These are phyloP conservation scores for Hyposoter dolosus DNA, from an alignment of 2,888 invertebrate species.

Conservation along the genomic window DNA sequence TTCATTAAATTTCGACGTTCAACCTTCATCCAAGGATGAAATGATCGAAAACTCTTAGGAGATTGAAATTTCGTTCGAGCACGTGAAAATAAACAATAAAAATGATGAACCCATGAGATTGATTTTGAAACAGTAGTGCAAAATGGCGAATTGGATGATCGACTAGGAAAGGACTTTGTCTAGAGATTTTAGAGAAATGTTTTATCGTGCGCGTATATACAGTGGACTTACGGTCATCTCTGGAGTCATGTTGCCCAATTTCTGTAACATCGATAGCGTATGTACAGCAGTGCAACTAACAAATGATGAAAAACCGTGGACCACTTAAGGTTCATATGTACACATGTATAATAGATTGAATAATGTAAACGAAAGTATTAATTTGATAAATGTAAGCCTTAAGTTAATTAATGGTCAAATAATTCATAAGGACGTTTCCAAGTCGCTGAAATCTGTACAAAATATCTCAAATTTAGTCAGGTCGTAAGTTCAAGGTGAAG, in stretches of 20 bases:
- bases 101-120: background rate
- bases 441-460: conserved; percentile 44
- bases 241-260: conserved; percentile 85
- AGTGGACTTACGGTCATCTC: conserved; percentile 85
- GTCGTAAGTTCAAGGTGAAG: background rate
- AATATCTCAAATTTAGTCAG: conserved; percentile 7
- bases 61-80: background rate
- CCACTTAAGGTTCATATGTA: conserved; percentile 45
- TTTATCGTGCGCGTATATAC: conserved; percentile 80
- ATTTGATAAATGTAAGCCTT: conserved; percentile 44
- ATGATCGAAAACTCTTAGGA: background rate
- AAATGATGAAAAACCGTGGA: conserved; percentile 49
- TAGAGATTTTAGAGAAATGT: conserved; percentile 31
- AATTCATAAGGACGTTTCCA: conserved; percentile 23
- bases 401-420: conserved; percentile 21
- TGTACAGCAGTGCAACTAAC: conserved; percentile 84
- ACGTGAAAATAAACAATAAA: background rate
- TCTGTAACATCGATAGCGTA: conserved; percentile 84
- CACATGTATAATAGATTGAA: conserved; percentile 10
- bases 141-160: conserved; percentile 5
- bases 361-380: conserved; percentile 13
- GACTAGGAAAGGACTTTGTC: conserved; percentile 27
- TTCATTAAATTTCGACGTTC: background rate
- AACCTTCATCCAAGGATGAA: background rate
- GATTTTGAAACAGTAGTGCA: conserved; percentile 22